Evolutionary conservation across 2,888 invertebrate genomes (phyloP), one percentile per base, ranked within the genome.

Genomic region (Lobophora halterata): DNA sequence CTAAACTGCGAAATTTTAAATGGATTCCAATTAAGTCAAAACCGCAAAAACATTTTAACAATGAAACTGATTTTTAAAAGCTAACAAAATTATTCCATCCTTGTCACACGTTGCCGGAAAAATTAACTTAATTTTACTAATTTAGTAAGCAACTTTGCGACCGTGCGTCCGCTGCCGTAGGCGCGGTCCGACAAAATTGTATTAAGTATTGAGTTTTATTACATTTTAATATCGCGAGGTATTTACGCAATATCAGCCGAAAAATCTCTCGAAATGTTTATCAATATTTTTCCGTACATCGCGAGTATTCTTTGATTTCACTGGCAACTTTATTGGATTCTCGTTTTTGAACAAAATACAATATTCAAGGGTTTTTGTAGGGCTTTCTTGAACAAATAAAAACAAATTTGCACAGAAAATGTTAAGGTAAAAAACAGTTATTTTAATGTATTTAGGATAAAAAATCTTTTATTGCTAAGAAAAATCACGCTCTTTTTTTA

Each of bases 141-240:
- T 35, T 35, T 27, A 9, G 3, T 25, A 33, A 10, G 12, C 46
- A 49, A 61, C 47, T 57, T 44, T 8, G 18, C 33, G 25, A 28
- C 13, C 57, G 65, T 72, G 55, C 61, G 56, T 66, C 47, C 47
- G 8, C 33, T 8, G 31, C 58, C 57, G 62, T 50, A 70, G 52
- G 54, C 52, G 63, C 66, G 62, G 58, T 33, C 19, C 5, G 11
- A 23, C 68, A 61, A 69, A 76, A 78, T 76, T 72, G 73, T 74
- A 74, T 74, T 72, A 24, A 13, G 11, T 39, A 75, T 74, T 70
- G 61, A 61, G 58, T 78, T 79, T 79, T 79, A 79, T 81, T 77
- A 79, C 72, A 76, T 77, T 80, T 79, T 78, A 79, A 80, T 79
- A 78, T 73, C 23, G 26, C 46, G 68, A 73, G 71, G 70, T 71